phyloP scores from a whole-genome alignment of 1,140 invertebrate genomes.

The Grapholita molesta region DNA sequence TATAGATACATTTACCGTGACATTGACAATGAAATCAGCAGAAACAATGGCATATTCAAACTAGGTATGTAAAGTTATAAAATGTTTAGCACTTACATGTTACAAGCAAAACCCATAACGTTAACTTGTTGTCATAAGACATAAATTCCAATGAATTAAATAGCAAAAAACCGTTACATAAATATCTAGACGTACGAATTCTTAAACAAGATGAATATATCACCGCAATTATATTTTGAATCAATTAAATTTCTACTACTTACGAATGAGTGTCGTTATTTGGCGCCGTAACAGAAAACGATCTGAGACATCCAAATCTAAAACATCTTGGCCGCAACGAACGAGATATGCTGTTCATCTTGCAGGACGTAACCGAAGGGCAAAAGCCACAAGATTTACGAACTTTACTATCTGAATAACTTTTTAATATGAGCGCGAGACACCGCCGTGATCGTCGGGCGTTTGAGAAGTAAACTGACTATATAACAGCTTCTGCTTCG shows the following conservation, averaged over 20 bases:
- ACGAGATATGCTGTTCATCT: constrained; percentile 3
- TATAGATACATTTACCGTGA: too few relatives aligned
- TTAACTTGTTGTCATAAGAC: too few relatives aligned
- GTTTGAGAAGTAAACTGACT: not conserved
- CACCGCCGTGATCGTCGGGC: not conserved
- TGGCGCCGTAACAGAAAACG: constrained; percentile 44
- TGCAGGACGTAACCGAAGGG: not conserved
- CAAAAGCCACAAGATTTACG: not conserved
- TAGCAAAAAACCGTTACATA: not conserved
- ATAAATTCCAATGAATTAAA: not conserved
- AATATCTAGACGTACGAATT: not conserved
- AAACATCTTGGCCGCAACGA: not conserved
- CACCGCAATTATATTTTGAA: not conserved
- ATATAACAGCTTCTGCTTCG: not conserved
- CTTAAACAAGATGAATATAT: not conserved
- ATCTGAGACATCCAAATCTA: constrained; percentile 25
- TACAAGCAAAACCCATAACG: too few relatives aligned
- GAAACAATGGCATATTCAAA: not conserved
- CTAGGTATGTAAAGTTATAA: too few relatives aligned
- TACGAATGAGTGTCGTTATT: constrained; percentile 54
- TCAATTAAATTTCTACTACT: constrained; percentile 31
- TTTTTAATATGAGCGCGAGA: not conserved
- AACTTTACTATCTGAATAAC: not conserved
- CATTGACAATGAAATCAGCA: too few relatives aligned
- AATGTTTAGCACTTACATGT: too few relatives aligned